Evolutionary conservation across 2,797 vertebrate species (phyloP).

Genomic region (Siniperca obscura): DNA sequence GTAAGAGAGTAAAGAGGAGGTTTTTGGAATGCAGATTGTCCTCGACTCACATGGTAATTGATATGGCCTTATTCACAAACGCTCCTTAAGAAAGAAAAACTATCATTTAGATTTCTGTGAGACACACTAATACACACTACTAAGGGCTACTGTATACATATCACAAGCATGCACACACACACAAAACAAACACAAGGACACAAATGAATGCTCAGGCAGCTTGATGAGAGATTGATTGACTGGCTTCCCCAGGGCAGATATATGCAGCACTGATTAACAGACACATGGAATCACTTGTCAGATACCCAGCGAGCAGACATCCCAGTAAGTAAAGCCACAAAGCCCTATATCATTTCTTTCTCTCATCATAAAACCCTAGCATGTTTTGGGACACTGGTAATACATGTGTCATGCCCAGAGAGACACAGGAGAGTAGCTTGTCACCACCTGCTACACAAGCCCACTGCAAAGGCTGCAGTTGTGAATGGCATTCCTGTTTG

Average conservation of each 20-base stretch:
- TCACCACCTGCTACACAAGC: constrained; percentile 44
- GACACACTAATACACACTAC: not conserved
- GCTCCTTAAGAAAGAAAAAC: not conserved
- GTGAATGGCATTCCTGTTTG: constrained; percentile 38
- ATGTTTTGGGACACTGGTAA: constrained; percentile 33
- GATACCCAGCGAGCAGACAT: constrained; percentile 10
- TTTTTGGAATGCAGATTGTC: constrained; percentile 17
- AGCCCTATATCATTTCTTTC: constrained; percentile 27
- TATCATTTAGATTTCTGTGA: not conserved
- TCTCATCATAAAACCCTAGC: constrained; percentile 19
- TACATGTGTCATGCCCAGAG: constrained; percentile 15
- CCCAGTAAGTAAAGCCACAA: constrained; percentile 37
- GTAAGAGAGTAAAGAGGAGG: not conserved
- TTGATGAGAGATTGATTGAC: constrained; percentile 45
- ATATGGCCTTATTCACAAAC: not conserved
- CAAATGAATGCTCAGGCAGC: constrained; percentile 5
- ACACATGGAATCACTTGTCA: constrained; percentile 57
- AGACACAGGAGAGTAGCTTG: constrained; percentile 25
- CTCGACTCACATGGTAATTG: not conserved
- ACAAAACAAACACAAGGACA: constrained; percentile 18
- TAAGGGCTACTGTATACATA: not conserved
- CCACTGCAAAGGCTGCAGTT: constrained; percentile 17
- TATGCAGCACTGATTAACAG: constrained; percentile 54
- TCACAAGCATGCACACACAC: constrained; percentile 2
- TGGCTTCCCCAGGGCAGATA: constrained; percentile 40